phyloP scores from a whole-genome alignment of 2,113 vertebrate genomes.

The Odocoileus hemionus region DNA sequence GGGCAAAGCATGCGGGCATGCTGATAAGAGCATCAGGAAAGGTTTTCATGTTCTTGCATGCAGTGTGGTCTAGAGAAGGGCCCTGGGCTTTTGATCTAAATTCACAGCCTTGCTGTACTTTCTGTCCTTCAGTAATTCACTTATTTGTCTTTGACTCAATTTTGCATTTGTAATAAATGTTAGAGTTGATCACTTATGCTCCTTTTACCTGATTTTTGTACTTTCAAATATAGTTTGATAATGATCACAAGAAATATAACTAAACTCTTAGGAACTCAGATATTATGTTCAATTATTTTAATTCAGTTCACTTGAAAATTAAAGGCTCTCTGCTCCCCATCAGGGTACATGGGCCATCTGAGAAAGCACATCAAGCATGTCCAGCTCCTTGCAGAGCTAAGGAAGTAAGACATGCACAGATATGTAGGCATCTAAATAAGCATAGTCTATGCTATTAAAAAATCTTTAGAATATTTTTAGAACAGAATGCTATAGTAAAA shows the following conservation, averaged over 20 bases:
- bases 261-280: background rate
- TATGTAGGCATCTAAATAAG: background rate
- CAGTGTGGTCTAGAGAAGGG: background rate
- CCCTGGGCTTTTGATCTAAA: background rate
- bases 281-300: background rate
- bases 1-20: fast-evolving
- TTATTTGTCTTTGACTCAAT: background rate
- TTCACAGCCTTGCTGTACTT: background rate
- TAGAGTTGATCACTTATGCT: background rate
- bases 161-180: background rate
- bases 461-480: background rate
- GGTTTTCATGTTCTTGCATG: background rate
- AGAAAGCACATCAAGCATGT: background rate
- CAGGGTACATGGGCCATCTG: background rate
- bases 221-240: background rate
- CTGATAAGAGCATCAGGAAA: background rate
- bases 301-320: background rate
- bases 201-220: background rate
- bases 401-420: background rate
- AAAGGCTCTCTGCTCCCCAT: background rate
- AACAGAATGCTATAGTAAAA: background rate
- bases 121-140: background rate
- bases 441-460: background rate
- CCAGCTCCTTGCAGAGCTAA: background rate
- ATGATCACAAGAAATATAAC: background rate